Conservation (phyloP, 2,888 invertebrate species). For the Monoplex corrugatus region DNA sequence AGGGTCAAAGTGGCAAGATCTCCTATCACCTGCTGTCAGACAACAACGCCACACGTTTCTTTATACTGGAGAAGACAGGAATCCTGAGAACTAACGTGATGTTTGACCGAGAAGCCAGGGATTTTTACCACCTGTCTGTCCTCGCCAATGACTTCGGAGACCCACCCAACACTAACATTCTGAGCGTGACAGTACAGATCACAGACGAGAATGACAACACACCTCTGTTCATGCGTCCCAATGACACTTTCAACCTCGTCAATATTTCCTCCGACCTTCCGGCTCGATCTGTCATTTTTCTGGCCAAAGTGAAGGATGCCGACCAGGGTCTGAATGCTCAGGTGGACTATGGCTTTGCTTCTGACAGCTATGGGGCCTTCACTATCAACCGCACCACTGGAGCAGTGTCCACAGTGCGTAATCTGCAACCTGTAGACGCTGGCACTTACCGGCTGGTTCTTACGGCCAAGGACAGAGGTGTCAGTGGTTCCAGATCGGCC, state of each 20-base stretch:
- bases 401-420: slow-evolving; percentile 43
- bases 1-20: slow-evolving; percentile 61
- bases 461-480: slow-evolving; percentile 67
- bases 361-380: slow-evolving; percentile 49
- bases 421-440: slow-evolving; percentile 56
- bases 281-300: slow-evolving; percentile 67
- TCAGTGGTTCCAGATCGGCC: slow-evolving; percentile 59
- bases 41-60: slow-evolving; percentile 62
- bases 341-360: slow-evolving; percentile 49
- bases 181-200: slow-evolving; percentile 64
- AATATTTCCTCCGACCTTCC: slow-evolving; percentile 61
- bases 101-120: slow-evolving; percentile 69
- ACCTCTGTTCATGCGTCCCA: slow-evolving; percentile 74
- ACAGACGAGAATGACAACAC: slow-evolving; percentile 76
- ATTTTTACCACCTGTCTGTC: slow-evolving; percentile 67
- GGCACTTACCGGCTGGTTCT: slow-evolving; percentile 65
- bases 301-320: slow-evolving; percentile 67
- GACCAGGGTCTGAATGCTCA: slow-evolving; percentile 66
- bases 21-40: slow-evolving; percentile 59
- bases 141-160: slow-evolving; percentile 75
- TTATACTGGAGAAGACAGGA: slow-evolving; percentile 66
- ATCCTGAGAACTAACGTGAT: slow-evolving; percentile 62
- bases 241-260: slow-evolving; percentile 66
- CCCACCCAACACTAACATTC: slow-evolving; percentile 59
- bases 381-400: slow-evolving; percentile 49